These are phyloP conservation scores for Cyprinus carpio DNA, from an alignment of 2,113 vertebrate genomes.

Conservation along the genomic window DNA sequence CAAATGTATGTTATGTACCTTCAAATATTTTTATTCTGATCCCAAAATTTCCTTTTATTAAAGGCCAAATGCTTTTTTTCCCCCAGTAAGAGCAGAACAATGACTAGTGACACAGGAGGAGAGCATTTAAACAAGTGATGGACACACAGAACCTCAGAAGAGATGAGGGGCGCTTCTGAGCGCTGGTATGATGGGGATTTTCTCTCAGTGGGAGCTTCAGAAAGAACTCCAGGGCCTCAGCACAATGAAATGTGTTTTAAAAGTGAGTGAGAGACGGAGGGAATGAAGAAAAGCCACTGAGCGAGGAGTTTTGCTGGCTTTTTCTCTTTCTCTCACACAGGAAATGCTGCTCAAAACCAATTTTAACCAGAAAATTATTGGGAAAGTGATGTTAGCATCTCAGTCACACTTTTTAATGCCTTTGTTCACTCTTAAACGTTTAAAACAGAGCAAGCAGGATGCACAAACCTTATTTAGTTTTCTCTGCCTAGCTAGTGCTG, in stretches of 20 bases:
- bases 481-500: neutral
- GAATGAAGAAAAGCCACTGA: slow-evolving; percentile 24
- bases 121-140: neutral
- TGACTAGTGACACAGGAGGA: slow-evolving; percentile 11
- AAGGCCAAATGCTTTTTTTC: neutral
- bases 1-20: no score
- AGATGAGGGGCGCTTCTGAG: slow-evolving; percentile 43
- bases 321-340: slow-evolving; percentile 43
- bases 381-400: neutral
- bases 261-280: slow-evolving; percentile 10
- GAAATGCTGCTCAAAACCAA: slow-evolving; percentile 60
- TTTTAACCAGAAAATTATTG: slow-evolving; percentile 29
- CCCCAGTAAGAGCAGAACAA: slow-evolving; percentile 62
- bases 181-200: neutral
- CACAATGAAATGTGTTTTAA: slow-evolving; percentile 16
- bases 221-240: slow-evolving; percentile 17
- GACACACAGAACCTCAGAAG: slow-evolving; percentile 18
- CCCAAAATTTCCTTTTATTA: neutral
- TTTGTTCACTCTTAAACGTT: slow-evolving; percentile 20
- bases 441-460: slow-evolving; percentile 28
- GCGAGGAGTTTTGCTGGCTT: slow-evolving; percentile 40
- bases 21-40: neutral
- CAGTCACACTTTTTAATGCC: slow-evolving; percentile 1
- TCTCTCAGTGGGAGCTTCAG: slow-evolving; percentile 25
- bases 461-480: slow-evolving; percentile 18